A percentile compares a stretch with the other conserved stretches of the same genome.
These are phyloP conservation scores for Zosterops japonicus DNA, from an alignment of 2,113 vertebrate species.

Conservation along the genomic window DNA sequence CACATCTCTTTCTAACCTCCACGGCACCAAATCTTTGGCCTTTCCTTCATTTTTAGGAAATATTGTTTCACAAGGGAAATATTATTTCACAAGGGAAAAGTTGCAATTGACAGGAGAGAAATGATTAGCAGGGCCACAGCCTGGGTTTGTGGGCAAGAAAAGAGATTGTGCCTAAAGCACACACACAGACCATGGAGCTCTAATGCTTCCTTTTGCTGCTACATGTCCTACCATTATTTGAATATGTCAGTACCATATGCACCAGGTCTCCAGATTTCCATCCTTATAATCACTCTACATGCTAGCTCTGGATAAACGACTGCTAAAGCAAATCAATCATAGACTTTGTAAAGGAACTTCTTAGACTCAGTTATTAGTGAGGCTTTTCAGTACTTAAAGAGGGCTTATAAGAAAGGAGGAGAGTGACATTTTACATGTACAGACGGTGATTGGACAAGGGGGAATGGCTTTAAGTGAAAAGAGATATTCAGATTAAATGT, in stretches of 20 bases:
- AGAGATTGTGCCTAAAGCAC: not conserved
- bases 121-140: not conserved
- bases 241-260: not conserved
- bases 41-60: not conserved
- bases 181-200: not conserved
- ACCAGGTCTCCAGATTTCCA: not conserved
- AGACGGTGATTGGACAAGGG: not conserved
- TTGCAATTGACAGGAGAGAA: not conserved
- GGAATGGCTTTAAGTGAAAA: not conserved
- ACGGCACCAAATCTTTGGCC: not conserved
- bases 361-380: not conserved
- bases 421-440: not conserved
- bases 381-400: not conserved
- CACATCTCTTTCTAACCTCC: not conserved
- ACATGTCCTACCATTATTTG: not conserved
- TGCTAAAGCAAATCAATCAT: not conserved
- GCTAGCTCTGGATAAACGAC: not conserved
- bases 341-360: not conserved
- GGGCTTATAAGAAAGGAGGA: not conserved
- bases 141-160: not conserved
- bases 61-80: not conserved
- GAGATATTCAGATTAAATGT: not conserved
- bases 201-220: not conserved
- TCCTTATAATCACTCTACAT: not conserved
- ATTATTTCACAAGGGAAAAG: not conserved